Evolutionary conservation across 2,113 vertebrate genomes (phyloP), one percentile per base, ranked within the genome.

Genomic region (Gadus chalcogrammus): DNA sequence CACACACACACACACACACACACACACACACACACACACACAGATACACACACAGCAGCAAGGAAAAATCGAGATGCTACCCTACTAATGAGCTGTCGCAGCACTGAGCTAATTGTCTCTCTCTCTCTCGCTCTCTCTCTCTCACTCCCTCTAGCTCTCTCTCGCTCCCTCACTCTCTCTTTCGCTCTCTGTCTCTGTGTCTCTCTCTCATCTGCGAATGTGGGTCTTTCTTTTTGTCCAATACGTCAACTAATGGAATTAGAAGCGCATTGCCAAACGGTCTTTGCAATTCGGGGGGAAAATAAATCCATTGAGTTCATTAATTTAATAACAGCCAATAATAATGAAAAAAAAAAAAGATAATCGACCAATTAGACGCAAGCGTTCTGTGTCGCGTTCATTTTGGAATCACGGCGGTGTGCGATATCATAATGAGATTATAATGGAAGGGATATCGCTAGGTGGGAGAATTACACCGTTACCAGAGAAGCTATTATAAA

Each of bases 321-420:
- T 91, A 91, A 91, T 91, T 90, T 91, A 90, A 91, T 91, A 91
- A 91, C 82, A 73, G 85, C 80, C 83, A 82, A 89, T 90, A 88
- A 87, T 88, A 88, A 91, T 88, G 84, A n/a, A n/a, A n/a, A 91
- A 87, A 84, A 84, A 85, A 89, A 91, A 89, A 86, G 85, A 87
- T 87, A 24, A 24, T 86, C 85, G 89, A 53, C 85, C 89, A 89
- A 88, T 91, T 91, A 89, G 48, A 53, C 74, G 76, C 76, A 76
- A 69, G 85, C 76, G 80, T 76, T 79, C 83, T 83, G 86, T 86
- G 80, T 79, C 85, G 75, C 86, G 81, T 90, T 85, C 85, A 80
- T 82, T 24, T 80, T 18, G 79, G 79, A 87, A 88, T 85, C 86
- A 85, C 84, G 87, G 87, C 86, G 4, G 81, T 86, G 88, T 87